phyloP scores from a whole-genome alignment of 2,888 invertebrate genomes.

The Phytoseiulus persimilis region DNA sequence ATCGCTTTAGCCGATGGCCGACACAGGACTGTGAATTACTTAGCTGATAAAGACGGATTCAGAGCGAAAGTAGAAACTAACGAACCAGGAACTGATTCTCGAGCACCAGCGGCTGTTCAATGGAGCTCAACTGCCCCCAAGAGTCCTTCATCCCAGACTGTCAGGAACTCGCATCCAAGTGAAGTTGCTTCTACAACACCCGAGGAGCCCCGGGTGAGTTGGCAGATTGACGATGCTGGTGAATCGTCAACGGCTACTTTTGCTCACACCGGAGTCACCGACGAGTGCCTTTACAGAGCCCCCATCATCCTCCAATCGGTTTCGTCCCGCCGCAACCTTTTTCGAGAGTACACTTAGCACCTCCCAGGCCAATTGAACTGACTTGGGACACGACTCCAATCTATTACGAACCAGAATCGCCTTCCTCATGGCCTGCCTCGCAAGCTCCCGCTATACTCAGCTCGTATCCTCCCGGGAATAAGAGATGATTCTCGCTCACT shows the following conservation, averaged over 20 bases:
- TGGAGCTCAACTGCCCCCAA: neutral
- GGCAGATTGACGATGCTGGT: no score
- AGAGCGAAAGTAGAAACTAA: neutral
- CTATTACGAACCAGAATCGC: no score
- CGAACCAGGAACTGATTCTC: conserved; percentile 9
- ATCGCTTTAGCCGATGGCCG: conserved; percentile 19
- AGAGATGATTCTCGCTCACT: no score
- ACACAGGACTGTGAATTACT: neutral
- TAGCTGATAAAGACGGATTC: conserved; percentile 10
- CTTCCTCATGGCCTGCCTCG: no score
- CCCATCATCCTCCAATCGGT: conserved; percentile 11
- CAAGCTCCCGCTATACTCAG: no score
- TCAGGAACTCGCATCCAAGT: no score
- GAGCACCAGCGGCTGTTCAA: conserved; percentile 7
- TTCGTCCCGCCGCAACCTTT: neutral
- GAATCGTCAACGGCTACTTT: no score
- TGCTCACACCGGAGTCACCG: neutral
- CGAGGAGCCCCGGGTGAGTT: neutral
- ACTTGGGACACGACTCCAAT: neutral
- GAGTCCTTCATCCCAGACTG: no score
- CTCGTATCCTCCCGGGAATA: no score
- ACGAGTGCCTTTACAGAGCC: neutral
- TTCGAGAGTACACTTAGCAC: neutral
- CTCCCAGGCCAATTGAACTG: neutral
- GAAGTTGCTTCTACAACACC: no score